Percentiles rank a stretch among this genome's conserved stretches.
These are phyloP conservation scores for Crenuchus spilurus DNA, from an alignment of 2,797 vertebrate genomes.

Conservation along the genomic window DNA sequence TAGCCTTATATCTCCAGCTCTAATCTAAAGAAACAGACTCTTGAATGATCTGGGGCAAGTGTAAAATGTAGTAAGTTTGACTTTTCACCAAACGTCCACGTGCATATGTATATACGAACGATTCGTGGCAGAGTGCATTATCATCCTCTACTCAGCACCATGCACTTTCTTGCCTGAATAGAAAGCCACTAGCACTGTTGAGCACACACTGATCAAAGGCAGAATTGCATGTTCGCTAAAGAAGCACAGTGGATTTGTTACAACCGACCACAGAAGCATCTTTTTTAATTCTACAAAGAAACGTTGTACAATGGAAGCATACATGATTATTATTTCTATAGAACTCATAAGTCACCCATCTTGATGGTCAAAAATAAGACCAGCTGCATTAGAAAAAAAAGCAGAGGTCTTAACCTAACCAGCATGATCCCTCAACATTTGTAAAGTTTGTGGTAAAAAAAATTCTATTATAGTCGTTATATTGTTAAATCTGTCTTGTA, in stretches of 20 bases:
- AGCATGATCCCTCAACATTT: slow-evolving; percentile 43
- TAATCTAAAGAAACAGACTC: too few species aligned
- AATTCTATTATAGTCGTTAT: slow-evolving; percentile 29
- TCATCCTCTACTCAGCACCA: slow-evolving; percentile 4
- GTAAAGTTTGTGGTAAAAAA: slow-evolving; percentile 33
- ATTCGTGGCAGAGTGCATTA: neutral
- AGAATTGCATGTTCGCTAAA: neutral
- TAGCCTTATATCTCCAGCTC: too few species aligned
- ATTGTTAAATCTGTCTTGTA: slow-evolving; percentile 47
- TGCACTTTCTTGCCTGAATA: slow-evolving; percentile 23
- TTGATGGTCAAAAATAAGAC: slow-evolving; percentile 13
- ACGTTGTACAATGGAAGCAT: slow-evolving; percentile 13
- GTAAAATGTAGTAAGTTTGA: too few species aligned
- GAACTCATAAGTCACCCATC: neutral
- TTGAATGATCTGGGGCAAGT: too few species aligned
- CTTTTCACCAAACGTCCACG: too few species aligned
- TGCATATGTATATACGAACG: neutral
- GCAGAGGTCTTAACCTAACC: slow-evolving; percentile 26
- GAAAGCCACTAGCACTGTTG: neutral
- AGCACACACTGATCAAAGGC: neutral
- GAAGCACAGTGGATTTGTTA: neutral
- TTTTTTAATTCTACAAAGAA: neutral
- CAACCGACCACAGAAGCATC: neutral
- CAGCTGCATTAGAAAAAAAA: slow-evolving; percentile 5
- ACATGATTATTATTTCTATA: slow-evolving; percentile 19